Evolutionary conservation across 2,113 vertebrate species (phyloP), one percentile per base, ranked within the genome.

Genomic region (Sander lucioperca): DNA sequence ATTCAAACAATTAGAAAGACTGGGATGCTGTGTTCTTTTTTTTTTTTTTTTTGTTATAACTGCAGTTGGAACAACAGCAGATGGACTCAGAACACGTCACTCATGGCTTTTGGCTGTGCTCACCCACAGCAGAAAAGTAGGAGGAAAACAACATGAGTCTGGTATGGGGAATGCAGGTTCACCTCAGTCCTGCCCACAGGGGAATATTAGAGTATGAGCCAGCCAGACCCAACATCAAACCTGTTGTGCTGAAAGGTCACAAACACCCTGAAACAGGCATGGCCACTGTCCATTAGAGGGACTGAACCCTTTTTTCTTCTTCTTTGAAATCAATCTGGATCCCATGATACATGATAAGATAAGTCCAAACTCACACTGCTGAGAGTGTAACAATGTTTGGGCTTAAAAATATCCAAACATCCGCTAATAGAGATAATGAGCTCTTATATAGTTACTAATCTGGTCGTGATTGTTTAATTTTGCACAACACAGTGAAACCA

Each of bases 171-270:
- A 77, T 90, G 86, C 48, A 67, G 53, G 87, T 91, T 85, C 76
- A 82, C 84, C 70, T 85, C 57, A 10, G 68, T 74, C 58, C 68
- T 75, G 58, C 83, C 79, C 85, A 82, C 82, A 18, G 81, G 58
- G 64, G 85, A 53, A 47, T 77, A 84, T 90, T 86, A 79, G 83
- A 79, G 88, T 79, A 85, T 76, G 76, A 82, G 36, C 54, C 67
- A 72, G 78, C 61, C 80, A 75, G 48, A 64, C 25, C 45, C 65
- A 57, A 80, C 87, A 88, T 88, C 89, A 80, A 86, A 88, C 66
- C 80, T 83, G 64, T 70, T 73, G 73, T 59, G 30, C 36, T 56
- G 23, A 89, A 90, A 92, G 87, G 80, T 86, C 88, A 83, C 54
- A 5, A 33, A 36, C 67, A 68, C 23, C 50, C 72, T 51, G 64